phyloP scores from a whole-genome alignment of 2,888 invertebrate genomes.

The Drosophila imparisetae region DNA sequence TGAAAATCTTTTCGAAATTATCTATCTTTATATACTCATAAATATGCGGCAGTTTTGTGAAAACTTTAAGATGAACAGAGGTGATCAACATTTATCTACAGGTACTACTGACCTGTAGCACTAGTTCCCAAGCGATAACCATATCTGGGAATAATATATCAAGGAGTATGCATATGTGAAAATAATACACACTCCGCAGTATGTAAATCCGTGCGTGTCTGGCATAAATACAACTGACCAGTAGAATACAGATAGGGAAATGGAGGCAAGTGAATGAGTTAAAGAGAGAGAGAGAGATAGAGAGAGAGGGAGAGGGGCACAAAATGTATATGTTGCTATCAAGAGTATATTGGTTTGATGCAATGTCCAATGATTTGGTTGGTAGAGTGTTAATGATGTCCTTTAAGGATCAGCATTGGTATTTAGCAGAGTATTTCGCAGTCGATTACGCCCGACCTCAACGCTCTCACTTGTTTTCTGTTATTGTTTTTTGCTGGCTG shows the following conservation, averaged over 20 bases:
- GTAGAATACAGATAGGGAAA: neutral
- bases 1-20: constrained; percentile 14
- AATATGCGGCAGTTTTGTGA: neutral
- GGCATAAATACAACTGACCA: neutral
- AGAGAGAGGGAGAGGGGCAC: no score
- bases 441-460: constrained; percentile 4
- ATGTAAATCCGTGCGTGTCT: neutral
- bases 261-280: neutral
- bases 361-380: neutral
- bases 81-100: neutral
- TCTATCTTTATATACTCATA: constrained; percentile 2
- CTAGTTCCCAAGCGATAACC: neutral
- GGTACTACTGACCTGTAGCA: neutral
- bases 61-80: neutral
- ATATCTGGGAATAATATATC: neutral
- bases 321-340: no score
- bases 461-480: constrained; percentile 13
- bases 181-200: constrained; percentile 5
- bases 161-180: constrained; percentile 1
- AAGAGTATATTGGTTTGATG: neutral
- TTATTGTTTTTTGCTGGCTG: constrained; percentile 5
- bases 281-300: neutral
- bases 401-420: neutral
- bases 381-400: neutral
- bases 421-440: neutral